Base-by-base conservation (phyloP, 2,888 invertebrate genomes). In the Carterocephalus palaemon region DNA sequence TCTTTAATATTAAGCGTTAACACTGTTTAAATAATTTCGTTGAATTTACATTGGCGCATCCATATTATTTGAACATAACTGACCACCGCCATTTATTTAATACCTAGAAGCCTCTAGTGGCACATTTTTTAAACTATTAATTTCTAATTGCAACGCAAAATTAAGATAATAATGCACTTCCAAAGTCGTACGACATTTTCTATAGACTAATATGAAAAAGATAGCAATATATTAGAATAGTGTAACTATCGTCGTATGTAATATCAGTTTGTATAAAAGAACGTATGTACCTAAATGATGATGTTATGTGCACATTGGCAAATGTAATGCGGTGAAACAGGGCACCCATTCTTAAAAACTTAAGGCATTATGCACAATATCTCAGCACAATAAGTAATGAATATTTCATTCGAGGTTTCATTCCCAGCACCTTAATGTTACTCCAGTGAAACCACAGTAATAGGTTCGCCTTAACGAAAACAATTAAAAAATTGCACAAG, bases 181-280 rank as follows among this genome's bases (percentile, higher is more conserved):
- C 59, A 57, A 64, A 71, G 70, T 75, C 76, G 71, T 76, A 81
- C 72, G 75, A 75, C 75, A 72, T 66, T 71, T 71, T 80, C 78
- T 84, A 81, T 86, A 84, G 86, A 84, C 84, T 85, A 81, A 84
- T 81, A 74, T 78, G 83, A 80, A 86, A 78, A 84, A 75, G 81
- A 86, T 85, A 86, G 86, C 86, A 86, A 85, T 86, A 86, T 82
- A 80, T 80, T 84, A 86, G 86, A 80, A 59, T 86, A 85, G 82
- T 81, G 71, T 85, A 80, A 78, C 77, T 78, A 79, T 82, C n/a
- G 80, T 80, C 71, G 73, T 81, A 79, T 34, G 13, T 34, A 43
- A 57, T 51, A 84, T 84, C 83, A 80, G 83, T 84, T 85, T 84
- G 77, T 84, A 81, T 83, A 82, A 82, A 78, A 68, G 67, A 68